phyloP scores from a whole-genome alignment of 2,797 vertebrate genomes.

The Sebastes miniatus region DNA sequence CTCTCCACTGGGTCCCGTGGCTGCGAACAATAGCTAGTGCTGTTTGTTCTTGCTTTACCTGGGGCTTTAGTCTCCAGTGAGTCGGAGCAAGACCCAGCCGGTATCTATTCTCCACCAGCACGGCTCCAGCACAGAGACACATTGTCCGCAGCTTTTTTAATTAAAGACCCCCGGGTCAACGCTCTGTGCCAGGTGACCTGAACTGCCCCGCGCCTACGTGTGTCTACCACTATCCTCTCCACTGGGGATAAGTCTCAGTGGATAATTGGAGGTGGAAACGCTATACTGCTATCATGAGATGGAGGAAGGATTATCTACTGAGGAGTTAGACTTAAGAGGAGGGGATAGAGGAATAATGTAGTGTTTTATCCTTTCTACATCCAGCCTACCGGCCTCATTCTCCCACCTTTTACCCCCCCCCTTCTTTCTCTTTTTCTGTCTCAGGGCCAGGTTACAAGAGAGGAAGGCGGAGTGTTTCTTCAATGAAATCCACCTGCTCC shows the following conservation, averaged over 20 bases:
- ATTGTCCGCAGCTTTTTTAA: conserved; percentile 83
- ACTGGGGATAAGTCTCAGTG: conserved; percentile 62
- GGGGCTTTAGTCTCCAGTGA: conserved; percentile 72
- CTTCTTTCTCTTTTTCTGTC: conserved; percentile 25
- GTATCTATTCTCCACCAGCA: conserved; percentile 75
- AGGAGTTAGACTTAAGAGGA: conserved; percentile 55
- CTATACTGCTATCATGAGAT: conserved; percentile 74
- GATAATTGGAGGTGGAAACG: conserved; percentile 80
- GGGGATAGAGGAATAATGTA: conserved; percentile 68
- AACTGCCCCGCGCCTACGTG: conserved; percentile 71
- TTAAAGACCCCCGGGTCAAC: conserved; percentile 79
- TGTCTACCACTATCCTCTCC: conserved; percentile 43
- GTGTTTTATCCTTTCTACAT: conserved; percentile 71
- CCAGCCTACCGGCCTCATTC: conserved; percentile 32
- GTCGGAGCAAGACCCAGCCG: conserved; percentile 63
- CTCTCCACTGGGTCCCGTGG: conserved; percentile 52
- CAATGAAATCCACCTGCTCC: conserved; percentile 39
- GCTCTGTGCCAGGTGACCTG: conserved; percentile 77
- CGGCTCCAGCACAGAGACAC: conserved; percentile 78
- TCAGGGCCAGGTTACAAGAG: conserved; percentile 63
- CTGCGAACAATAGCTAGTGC: conserved; percentile 72
- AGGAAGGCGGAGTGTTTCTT: conserved; percentile 43
- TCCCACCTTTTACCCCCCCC: conserved; percentile 25
- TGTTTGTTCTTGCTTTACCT: conserved; percentile 72
- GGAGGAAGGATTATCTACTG: conserved; percentile 77